Evolutionary conservation across 2,888 invertebrate genomes (phyloP), one percentile per base, ranked within the genome.

Genomic region (Steromphala cineraria): DNA sequence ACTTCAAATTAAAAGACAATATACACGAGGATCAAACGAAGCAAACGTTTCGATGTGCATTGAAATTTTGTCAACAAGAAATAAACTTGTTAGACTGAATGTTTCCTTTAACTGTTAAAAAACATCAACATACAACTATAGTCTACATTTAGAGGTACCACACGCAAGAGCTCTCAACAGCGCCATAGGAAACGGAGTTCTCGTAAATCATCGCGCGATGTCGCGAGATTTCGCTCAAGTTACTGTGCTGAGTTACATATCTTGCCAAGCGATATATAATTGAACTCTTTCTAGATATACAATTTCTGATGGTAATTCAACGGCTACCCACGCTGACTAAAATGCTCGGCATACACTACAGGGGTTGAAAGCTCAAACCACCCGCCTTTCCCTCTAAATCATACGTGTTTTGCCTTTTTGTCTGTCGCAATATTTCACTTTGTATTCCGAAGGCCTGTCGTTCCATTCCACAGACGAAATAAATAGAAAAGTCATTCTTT

Each of bases 121-220:
- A 19, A 31, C 19, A 19, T 19, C 19, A 19, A 19, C 71, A 40
- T 71, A 28, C 17, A 36, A 36, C 71, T 71, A 28, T 62, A 71
- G 71, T 71, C 71, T 71, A 36, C 71, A 31, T 31, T 19, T 36
- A 36, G 19, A 2, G 19, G 71, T 71, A 71, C 71, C 71, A 71
- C 71, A 71, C 71, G 71, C 71, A 71, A 7, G 31, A 71, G 31
- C 71, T 71, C 71, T 40, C 36, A 36, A 71, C 62, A 71, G 71
- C 71, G 28, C 71, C 71, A 36, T 71, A 36, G 36, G 71, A 40
- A 36, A 71, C 40, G 71, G 40, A 19, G 31, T 71, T 71, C 71
- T 71, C 71, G 71, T 71, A 71, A 71, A 71, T 71, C 36, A 71
- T 62, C 40, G 40, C 19, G 46, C 28, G 71, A 36, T 71, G 71